Percentiles rank a stretch among this genome's conserved stretches.
Conservation (phyloP, 2,113 vertebrate species). For the Ammodytes dubius region DNA sequence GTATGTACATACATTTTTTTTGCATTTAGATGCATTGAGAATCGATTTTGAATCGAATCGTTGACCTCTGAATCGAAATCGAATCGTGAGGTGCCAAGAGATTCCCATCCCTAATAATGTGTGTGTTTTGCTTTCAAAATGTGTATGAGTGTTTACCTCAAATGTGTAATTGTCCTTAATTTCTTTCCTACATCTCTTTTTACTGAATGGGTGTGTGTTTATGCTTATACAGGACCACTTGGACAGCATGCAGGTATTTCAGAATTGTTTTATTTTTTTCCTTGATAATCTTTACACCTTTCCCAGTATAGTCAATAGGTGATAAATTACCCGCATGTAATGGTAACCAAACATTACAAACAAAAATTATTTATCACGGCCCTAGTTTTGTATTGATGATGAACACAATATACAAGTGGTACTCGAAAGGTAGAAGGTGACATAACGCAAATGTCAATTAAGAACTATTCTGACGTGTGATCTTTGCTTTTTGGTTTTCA, state of each 20-base stretch:
- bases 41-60: no score
- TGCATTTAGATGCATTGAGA: no score
- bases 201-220: conserved; percentile 86
- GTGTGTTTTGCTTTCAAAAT: conserved; percentile 67
- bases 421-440: conserved; percentile 4
- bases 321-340: conserved; percentile 19
- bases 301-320: conserved; percentile 6
- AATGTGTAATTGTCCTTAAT: conserved; percentile 80
- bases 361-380: neutral
- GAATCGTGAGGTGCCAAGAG: no score
- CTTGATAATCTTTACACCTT: conserved; percentile 49
- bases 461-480: conserved; percentile 31
- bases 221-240: conserved; percentile 94
- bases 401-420: conserved; percentile 4
- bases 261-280: conserved; percentile 70
- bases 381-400: neutral
- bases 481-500: conserved; percentile 51
- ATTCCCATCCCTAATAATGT: no score
- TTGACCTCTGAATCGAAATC: no score
- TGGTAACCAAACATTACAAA: conserved; percentile 21
- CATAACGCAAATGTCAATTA: conserved; percentile 27
- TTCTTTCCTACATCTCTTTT: conserved; percentile 86
- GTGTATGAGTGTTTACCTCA: conserved; percentile 65
- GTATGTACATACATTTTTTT: no score
- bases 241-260: conserved; percentile 99